Percentiles rank a stretch among this genome's conserved stretches.
Evolutionary conservation across 2,888 invertebrate genomes (phyloP).

Genomic region (Malthinus flaveolus): DNA sequence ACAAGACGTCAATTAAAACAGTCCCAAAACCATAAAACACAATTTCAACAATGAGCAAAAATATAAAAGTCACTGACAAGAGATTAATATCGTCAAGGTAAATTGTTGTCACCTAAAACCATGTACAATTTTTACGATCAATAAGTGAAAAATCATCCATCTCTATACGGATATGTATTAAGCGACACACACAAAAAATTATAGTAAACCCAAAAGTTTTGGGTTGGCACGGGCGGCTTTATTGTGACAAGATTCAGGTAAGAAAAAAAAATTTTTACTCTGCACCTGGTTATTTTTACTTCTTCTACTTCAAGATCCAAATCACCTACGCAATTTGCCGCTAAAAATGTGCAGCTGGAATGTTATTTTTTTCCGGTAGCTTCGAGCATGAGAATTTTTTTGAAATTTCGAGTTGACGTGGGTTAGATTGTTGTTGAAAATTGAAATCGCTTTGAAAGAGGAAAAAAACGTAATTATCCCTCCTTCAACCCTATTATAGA

Average conservation of each 20-base stretch:
- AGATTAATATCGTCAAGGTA: slow-evolving; percentile 36
- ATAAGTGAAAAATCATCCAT: slow-evolving; percentile 25
- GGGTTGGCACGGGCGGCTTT: slow-evolving; percentile 33
- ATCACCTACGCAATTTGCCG: slow-evolving; percentile 31
- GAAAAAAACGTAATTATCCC: neutral
- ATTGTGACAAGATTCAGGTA: slow-evolving; percentile 28
- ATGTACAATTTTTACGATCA: slow-evolving; percentile 26
- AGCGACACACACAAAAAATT: neutral
- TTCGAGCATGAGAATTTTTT: slow-evolving; percentile 1
- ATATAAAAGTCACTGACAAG: slow-evolving; percentile 37
- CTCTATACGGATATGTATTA: slow-evolving; percentile 2
- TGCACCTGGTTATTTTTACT: slow-evolving; percentile 30
- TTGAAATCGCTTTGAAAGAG: neutral
- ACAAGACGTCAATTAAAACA: slow-evolving; percentile 20
- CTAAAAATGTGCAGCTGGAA: slow-evolving; percentile 22
- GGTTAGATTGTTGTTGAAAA: neutral
- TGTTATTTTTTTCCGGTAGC: slow-evolving; percentile 1
- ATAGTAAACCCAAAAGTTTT: slow-evolving; percentile 9
- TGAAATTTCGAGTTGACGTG: neutral
- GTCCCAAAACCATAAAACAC: slow-evolving; percentile 24
- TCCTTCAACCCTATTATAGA: too few relatives aligned
- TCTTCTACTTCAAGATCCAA: slow-evolving; percentile 6
- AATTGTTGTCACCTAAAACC: slow-evolving; percentile 23
- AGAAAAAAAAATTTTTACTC: slow-evolving; percentile 18
- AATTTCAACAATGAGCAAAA: slow-evolving; percentile 16